Percentiles rank a stretch among this genome's conserved stretches.
Evolutionary conservation across 2,797 vertebrate species (phyloP).

Genomic region (Erpetoichthys calabaricus): DNA sequence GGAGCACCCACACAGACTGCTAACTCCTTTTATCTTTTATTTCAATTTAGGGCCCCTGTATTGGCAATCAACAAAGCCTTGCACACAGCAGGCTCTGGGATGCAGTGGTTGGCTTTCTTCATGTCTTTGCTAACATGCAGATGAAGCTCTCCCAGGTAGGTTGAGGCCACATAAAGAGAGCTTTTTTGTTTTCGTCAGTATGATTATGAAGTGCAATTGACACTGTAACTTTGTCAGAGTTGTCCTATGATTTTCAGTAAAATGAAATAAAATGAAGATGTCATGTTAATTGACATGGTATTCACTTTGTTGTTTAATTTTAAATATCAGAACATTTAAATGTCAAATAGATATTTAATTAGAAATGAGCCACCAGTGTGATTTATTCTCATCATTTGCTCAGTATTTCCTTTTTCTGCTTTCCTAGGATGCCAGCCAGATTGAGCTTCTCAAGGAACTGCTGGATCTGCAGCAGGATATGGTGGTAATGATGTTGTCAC

Average conservation of each 20-base stretch:
- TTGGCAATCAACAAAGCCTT: conserved; percentile 93
- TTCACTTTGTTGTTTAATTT: conserved; percentile 1
- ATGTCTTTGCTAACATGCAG: conserved; percentile 98
- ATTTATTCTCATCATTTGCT: too few species aligned
- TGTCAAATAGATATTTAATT: too few species aligned
- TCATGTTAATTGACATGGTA: neutral
- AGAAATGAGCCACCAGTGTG: too few species aligned
- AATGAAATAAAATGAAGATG: too few species aligned
- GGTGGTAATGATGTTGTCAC: conserved; percentile 96
- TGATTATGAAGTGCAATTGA: too few species aligned
- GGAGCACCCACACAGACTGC: neutral
- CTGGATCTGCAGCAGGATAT: conserved; percentile 96
- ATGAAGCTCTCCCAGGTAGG: conserved; percentile 96
- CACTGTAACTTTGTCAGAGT: too few species aligned
- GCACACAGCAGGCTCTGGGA: conserved; percentile 95
- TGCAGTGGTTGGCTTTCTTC: conserved; percentile 90
- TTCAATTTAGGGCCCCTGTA: conserved; percentile 70
- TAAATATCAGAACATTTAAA: neutral
- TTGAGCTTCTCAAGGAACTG: conserved; percentile 90
- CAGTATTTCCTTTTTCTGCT: conserved; percentile 6
- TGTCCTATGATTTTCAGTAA: too few species aligned
- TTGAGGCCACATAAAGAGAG: neutral
- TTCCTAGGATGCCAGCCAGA: conserved; percentile 89
- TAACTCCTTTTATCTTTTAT: neutral
- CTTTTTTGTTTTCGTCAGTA: neutral